These are phyloP conservation scores for Drosophila meridiana DNA, from an alignment of 2,888 invertebrate species.

Conservation along the genomic window DNA sequence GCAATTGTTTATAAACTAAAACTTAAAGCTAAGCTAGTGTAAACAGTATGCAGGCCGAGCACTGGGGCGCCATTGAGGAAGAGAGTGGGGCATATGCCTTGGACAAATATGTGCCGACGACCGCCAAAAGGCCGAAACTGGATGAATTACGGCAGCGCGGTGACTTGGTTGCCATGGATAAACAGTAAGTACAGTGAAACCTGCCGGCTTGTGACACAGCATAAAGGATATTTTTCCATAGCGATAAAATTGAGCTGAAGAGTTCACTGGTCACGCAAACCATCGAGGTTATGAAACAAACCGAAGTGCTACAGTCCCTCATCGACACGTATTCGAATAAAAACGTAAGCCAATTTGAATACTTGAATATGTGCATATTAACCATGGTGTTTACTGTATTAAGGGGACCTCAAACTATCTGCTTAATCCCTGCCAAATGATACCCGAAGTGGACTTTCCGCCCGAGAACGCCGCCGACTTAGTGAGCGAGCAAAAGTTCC, in stretches of 20 bases:
- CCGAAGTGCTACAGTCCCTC: conserved; percentile 83
- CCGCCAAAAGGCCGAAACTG: conserved; percentile 71
- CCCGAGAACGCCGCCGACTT: conserved; percentile 83
- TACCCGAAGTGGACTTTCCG: conserved; percentile 84
- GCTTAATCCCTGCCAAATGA: conserved; percentile 84
- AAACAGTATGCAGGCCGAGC: conserved; percentile 51
- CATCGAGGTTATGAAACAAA: conserved; percentile 85
- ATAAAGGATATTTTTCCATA: neutral
- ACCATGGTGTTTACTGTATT: neutral
- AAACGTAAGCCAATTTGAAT: conserved; percentile 68
- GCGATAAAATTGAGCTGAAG: conserved; percentile 69
- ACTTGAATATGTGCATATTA: neutral
- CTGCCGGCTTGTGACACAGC: neutral
- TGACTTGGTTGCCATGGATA: conserved; percentile 45
- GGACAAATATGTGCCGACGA: conserved; percentile 61
- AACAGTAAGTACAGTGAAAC: conserved; percentile 48
- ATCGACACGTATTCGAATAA: conserved; percentile 85
- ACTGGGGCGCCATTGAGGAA: conserved; percentile 62
- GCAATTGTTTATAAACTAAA: conserved; percentile 13
- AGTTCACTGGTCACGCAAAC: conserved; percentile 84
- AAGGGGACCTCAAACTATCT: conserved; percentile 83
- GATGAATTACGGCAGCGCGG: conserved; percentile 67
- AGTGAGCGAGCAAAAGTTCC: conserved; percentile 81
- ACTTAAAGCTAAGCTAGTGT: neutral
- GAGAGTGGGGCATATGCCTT: conserved; percentile 26